Percentiles rank a stretch among this genome's conserved stretches.
These are phyloP conservation scores for Crotalus horridus DNA, from an alignment of 2,113 vertebrate genomes.

Conservation along the genomic window DNA sequence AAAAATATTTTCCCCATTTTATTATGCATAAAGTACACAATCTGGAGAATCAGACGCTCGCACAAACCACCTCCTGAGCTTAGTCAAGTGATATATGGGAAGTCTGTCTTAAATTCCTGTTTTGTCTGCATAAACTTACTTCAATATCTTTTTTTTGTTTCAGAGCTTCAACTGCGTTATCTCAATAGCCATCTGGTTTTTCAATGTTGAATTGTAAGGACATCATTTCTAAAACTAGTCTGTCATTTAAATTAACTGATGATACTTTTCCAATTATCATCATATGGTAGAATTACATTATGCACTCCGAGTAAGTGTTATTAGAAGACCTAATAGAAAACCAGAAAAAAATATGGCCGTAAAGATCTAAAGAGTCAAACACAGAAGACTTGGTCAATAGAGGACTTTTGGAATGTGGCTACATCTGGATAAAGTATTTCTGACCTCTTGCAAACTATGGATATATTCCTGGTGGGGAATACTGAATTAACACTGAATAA, in stretches of 20 bases:
- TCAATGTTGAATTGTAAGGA: neutral
- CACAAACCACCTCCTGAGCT: rapidly evolving
- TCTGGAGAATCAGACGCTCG: neutral
- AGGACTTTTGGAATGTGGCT: neutral
- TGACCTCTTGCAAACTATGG: neutral
- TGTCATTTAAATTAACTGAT: neutral
- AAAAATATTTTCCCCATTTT: neutral
- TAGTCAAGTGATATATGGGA: neutral
- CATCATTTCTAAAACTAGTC: neutral
- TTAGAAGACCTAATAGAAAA: neutral
- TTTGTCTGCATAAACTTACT: neutral
- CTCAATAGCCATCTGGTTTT: neutral
- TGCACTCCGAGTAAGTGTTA: neutral
- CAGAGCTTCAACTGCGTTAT: neutral
- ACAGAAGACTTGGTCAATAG: neutral
- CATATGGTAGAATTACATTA: neutral
- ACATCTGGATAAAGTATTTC: neutral
- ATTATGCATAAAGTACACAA: neutral
- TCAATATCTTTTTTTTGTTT: neutral
- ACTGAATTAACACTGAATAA: neutral
- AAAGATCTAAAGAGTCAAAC: neutral
- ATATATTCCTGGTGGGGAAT: conserved; percentile 1
- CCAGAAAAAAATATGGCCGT: conserved; percentile 1
- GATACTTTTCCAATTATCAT: neutral
- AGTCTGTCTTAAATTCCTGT: neutral